These are phyloP conservation scores for Steinernema feltiae DNA, from an alignment of 1,140 invertebrate genomes.

Conservation along the genomic window DNA sequence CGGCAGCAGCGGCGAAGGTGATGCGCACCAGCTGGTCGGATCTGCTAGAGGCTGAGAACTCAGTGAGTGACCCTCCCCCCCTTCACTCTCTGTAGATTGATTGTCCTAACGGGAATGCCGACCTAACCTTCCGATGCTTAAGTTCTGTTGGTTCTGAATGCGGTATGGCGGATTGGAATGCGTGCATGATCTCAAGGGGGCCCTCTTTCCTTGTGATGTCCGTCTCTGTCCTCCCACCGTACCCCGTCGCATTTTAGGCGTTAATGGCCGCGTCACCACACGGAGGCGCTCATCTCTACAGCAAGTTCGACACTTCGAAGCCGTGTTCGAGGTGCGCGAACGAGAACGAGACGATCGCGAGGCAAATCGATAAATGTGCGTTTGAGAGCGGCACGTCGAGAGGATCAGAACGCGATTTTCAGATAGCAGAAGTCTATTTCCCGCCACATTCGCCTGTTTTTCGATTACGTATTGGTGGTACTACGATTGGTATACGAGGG, in stretches of 20 bases:
- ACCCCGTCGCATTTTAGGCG: no score
- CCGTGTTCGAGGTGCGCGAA: conserved; percentile 29
- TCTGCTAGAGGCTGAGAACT: not conserved
- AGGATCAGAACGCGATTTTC: not conserved
- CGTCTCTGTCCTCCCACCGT: no score
- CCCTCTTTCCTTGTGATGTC: no score
- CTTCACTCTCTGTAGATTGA: no score
- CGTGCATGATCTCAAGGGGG: no score
- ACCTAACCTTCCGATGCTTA: no score
- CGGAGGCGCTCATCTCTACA: conserved; percentile 34
- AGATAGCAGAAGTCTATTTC: conserved; percentile 37
- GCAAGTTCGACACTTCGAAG: conserved; percentile 36
- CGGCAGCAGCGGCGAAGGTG: not conserved
- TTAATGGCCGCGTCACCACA: conserved; percentile 35
- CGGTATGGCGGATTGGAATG: not conserved
- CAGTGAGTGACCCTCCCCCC: no score
- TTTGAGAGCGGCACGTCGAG: not conserved
- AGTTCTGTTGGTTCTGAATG: not conserved
- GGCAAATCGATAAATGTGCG: conserved; percentile 32
- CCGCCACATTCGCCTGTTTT: conserved; percentile 28
- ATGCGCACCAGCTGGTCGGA: not conserved
- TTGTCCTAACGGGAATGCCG: no score
- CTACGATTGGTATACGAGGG: conserved; percentile 25
- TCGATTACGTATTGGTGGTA: conserved; percentile 33
- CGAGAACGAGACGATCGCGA: conserved; percentile 31